Evolutionary conservation across 1,140 invertebrate species (phyloP).

Genomic region (Dinoponera quadriceps): DNA sequence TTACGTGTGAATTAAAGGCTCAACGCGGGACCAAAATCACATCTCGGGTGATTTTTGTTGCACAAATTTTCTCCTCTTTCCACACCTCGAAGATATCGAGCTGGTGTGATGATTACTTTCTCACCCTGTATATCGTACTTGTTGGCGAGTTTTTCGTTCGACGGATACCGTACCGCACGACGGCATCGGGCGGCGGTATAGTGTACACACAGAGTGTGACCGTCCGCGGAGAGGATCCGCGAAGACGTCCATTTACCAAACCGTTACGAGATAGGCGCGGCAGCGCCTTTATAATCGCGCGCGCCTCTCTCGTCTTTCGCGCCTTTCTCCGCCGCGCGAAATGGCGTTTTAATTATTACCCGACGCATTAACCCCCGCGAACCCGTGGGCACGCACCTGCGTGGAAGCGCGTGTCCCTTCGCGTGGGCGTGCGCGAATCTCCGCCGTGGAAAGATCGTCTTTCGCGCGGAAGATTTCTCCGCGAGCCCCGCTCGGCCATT

Average conservation of each 20-base stretch:
- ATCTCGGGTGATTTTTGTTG: no score
- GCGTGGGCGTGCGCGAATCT: conserved; percentile 66
- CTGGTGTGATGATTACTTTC: no score
- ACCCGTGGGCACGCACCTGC: conserved; percentile 67
- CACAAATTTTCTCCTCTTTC: no score
- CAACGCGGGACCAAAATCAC: no score
- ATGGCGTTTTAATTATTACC: conserved; percentile 77
- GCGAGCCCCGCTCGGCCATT: background rate
- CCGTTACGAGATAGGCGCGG: conserved; percentile 72
- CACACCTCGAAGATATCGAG: no score
- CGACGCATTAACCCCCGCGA: conserved; percentile 74
- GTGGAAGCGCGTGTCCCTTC: conserved; percentile 59
- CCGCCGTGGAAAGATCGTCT: conserved; percentile 16
- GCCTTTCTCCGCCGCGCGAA: conserved; percentile 67
- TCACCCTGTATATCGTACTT: no score
- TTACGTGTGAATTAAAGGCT: no score
- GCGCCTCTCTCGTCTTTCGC: conserved; percentile 33
- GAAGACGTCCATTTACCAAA: conserved; percentile 65
- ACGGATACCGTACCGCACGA: background rate
- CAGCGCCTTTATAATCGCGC: conserved; percentile 64
- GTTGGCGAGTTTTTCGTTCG: background rate
- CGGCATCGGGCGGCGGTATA: no score
- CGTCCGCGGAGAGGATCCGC: conserved; percentile 38
- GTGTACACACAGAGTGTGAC: conserved; percentile 37
- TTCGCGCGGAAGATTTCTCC: conserved; percentile 40